A percentile compares a stretch with the other conserved stretches of the same genome.
phyloP scores from a whole-genome alignment of 1,140 invertebrate genomes.

The Hyles vespertilio region DNA sequence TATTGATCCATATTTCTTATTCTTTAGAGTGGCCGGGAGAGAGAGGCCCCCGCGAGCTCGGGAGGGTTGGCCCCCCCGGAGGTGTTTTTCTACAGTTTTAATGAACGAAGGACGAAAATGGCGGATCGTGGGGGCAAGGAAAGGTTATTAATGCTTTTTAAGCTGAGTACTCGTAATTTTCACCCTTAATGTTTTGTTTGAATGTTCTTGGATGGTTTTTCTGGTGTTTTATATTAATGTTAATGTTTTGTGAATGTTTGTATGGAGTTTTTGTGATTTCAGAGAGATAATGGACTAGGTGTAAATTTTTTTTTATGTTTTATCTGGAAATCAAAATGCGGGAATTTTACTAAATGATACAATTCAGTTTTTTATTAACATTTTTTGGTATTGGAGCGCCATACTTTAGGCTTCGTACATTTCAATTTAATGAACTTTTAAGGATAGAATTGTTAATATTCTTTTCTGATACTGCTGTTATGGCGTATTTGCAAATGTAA shows the following conservation, averaged over 20 bases:
- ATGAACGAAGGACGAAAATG: slow-evolving; percentile 60
- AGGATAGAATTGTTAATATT: too few relatives aligned
- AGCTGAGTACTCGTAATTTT: slow-evolving; percentile 66
- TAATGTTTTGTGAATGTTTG: background rate
- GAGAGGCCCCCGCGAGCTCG: slow-evolving; percentile 7
- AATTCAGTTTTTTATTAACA: too few relatives aligned
- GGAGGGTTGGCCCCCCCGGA: slow-evolving; percentile 27
- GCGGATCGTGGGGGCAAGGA: slow-evolving; percentile 25
- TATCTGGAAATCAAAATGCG: too few relatives aligned
- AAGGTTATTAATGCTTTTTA: slow-evolving; percentile 72
- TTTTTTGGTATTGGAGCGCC: too few relatives aligned
- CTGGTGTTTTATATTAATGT: background rate
- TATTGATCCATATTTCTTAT: slow-evolving; percentile 76
- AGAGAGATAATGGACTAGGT: too few relatives aligned
- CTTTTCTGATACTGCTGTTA: too few relatives aligned
- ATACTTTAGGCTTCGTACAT: too few relatives aligned
- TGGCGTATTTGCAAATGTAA: too few relatives aligned
- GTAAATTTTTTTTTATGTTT: too few relatives aligned
- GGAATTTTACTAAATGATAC: too few relatives aligned
- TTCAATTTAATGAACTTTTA: too few relatives aligned
- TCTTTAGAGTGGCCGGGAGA: slow-evolving; percentile 66
- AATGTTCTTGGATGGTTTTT: slow-evolving; percentile 26
- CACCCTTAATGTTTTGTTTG: slow-evolving; percentile 23
- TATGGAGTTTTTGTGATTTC: background rate
- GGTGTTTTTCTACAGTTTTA: slow-evolving; percentile 75